Conservation (phyloP, 2,797 vertebrate species). For the Pygocentrus nattereri region DNA sequence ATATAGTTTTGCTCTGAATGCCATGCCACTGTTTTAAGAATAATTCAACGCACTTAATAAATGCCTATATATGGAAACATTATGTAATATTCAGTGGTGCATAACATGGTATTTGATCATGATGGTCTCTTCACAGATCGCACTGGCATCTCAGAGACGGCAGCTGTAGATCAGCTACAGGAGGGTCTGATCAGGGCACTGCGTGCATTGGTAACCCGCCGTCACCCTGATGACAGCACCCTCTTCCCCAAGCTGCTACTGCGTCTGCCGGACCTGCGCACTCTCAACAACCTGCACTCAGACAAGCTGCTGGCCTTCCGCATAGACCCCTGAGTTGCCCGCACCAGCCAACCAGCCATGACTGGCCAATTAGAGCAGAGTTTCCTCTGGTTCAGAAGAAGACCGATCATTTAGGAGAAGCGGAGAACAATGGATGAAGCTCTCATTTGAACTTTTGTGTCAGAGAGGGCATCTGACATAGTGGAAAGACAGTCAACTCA, state of each 20-base stretch:
- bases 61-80: neutral
- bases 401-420: constrained; percentile 25
- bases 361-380: constrained; percentile 41
- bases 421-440: constrained; percentile 60
- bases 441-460: constrained; percentile 50
- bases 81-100: neutral
- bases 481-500: constrained; percentile 21
- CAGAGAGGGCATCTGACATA: constrained; percentile 1
- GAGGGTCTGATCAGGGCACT: constrained; percentile 80
- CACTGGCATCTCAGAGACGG: constrained; percentile 75
- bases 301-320: constrained; percentile 85
- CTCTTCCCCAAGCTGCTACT: constrained; percentile 82
- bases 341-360: neutral
- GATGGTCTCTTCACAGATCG: constrained; percentile 67
- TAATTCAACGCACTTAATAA: neutral
- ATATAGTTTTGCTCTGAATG: neutral
- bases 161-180: constrained; percentile 82
- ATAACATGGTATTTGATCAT: neutral
- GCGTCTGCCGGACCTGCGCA: constrained; percentile 82
- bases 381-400: constrained; percentile 45
- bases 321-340: constrained; percentile 74
- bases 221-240: constrained; percentile 73
- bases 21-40: too few relatives aligned
- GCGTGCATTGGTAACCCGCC: constrained; percentile 74
- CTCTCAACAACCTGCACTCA: constrained; percentile 83